Evolutionary conservation across 2,113 vertebrate species (phyloP).

Genomic region (Sinocyclocheilus rhinocerous): DNA sequence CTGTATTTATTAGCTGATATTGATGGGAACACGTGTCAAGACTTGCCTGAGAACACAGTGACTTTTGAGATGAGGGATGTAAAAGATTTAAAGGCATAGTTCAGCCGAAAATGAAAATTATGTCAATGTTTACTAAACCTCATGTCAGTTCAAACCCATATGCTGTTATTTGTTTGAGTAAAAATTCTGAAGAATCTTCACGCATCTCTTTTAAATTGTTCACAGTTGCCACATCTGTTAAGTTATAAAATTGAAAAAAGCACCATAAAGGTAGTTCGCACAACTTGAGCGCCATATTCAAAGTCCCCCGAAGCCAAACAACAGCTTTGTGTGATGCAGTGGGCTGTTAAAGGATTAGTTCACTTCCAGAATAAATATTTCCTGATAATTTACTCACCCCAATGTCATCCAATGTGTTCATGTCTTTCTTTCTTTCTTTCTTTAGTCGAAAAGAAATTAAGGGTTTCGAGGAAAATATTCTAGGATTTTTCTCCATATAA

Average conservation of each 20-base stretch:
- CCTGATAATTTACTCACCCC: no score
- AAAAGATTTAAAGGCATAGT: neutral
- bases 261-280: neutral
- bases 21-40: neutral
- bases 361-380: no score
- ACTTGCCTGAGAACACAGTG: neutral
- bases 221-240: neutral
- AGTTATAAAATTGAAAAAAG: neutral
- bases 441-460: no score
- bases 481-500: no score
- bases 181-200: neutral
- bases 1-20: neutral
- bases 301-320: neutral
- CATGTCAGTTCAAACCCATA: no score
- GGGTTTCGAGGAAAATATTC: no score
- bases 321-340: neutral
- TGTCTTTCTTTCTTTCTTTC: no score
- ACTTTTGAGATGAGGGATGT: neutral
- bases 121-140: neutral
- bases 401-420: no score
- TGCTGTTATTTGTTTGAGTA: no score
- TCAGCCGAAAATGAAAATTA: neutral
- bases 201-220: neutral
- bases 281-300: neutral
- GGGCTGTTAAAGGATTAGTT: no score